These are phyloP conservation scores for Ovis canadensis DNA, from an alignment of 2,113 vertebrate genomes.

Conservation along the genomic window DNA sequence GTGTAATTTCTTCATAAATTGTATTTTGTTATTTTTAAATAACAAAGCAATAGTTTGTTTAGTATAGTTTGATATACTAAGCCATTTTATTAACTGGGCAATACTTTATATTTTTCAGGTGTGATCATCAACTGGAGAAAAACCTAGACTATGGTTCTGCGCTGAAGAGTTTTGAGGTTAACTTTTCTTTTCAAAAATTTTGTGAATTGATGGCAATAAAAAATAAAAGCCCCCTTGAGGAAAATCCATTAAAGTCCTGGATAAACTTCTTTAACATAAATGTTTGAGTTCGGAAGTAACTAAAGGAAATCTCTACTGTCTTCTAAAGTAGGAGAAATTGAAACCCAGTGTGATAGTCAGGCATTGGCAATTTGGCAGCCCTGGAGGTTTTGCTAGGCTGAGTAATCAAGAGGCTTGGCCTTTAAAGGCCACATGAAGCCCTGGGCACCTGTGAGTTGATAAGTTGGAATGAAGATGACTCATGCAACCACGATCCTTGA, in stretches of 20 bases:
- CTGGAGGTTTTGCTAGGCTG: not conserved
- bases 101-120: not conserved
- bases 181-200: not conserved
- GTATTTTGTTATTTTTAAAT: not conserved
- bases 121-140: not conserved
- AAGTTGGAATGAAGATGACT: not conserved
- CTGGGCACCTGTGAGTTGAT: not conserved
- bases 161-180: not conserved
- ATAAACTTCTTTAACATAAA: not conserved
- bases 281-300: not conserved
- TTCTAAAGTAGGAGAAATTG: not conserved
- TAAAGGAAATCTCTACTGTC: not conserved
- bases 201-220: not conserved
- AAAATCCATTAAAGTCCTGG: not conserved
- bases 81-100: not conserved
- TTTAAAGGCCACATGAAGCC: slow-evolving; percentile 32
- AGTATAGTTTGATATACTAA: not conserved
- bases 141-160: not conserved
- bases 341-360: not conserved
- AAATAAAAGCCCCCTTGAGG: not conserved
- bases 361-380: not conserved
- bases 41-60: not conserved
- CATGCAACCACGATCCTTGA: not conserved
- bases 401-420: slow-evolving; percentile 8
- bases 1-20: not conserved